Conservation (phyloP, 2,113 vertebrate species). For the Fukomys damarensis region DNA sequence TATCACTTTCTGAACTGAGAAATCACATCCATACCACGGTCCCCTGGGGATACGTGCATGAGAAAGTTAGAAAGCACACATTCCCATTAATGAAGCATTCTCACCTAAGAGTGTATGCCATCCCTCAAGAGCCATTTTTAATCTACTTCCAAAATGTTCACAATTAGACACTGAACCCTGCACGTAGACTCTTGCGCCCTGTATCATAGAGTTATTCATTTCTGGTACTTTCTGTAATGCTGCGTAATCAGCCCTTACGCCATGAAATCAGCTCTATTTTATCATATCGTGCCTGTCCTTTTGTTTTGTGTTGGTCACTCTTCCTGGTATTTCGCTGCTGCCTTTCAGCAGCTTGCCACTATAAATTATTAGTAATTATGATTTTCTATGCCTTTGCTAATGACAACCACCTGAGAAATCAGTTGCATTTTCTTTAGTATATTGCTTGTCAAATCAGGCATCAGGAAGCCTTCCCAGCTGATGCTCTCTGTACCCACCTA, state of each 20-base stretch:
- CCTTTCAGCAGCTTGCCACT: neutral
- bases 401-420: neutral
- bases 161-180: neutral
- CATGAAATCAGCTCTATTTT: neutral
- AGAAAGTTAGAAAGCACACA: neutral
- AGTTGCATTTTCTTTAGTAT: neutral
- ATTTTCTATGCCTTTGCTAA: neutral
- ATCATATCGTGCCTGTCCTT: neutral
- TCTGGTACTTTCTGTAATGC: neutral
- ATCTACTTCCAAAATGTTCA: neutral
- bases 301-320: neutral
- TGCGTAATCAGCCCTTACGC: neutral
- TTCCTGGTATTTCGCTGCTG: neutral
- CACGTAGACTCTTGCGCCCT: neutral
- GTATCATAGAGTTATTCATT: neutral
- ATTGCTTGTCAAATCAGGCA: constrained; percentile 3
- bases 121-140: neutral
- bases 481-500: neutral
- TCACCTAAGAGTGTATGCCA: neutral
- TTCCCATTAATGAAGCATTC: neutral
- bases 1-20: constrained; percentile 22
- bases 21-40: neutral
- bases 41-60: neutral
- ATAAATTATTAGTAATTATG: neutral
- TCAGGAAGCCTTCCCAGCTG: neutral